Conservation (phyloP, 2,888 invertebrate species). For the Netelia fuscicornis region DNA sequence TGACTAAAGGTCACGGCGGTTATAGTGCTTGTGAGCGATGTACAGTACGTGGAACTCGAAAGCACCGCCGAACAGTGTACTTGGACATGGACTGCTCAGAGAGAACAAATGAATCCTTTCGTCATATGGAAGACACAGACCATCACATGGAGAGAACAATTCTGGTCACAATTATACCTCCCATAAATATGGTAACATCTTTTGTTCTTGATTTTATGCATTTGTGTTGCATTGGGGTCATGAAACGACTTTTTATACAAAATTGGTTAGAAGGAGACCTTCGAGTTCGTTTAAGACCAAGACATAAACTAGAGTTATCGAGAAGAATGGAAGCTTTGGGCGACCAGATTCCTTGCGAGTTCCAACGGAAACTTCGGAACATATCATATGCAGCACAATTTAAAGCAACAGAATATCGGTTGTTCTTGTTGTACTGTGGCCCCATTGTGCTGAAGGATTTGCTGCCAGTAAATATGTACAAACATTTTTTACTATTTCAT, state of each 20-base stretch:
- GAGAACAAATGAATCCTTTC: slow-evolving; percentile 58
- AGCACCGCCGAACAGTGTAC: slow-evolving; percentile 34
- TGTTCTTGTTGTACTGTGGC: too few species aligned
- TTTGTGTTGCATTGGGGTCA: slow-evolving; percentile 21
- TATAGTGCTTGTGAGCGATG: slow-evolving; percentile 54
- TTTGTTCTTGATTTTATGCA: slow-evolving; percentile 56
- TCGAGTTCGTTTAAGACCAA: background rate
- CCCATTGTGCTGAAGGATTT: too few species aligned
- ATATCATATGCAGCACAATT: too few species aligned
- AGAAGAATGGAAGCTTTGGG: background rate
- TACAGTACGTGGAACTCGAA: slow-evolving; percentile 14
- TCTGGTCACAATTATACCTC: slow-evolving; percentile 34
- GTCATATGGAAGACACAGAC: slow-evolving; percentile 45
- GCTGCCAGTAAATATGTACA: too few species aligned
- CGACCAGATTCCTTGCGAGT: too few species aligned
- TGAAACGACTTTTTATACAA: background rate
- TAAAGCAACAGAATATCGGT: too few species aligned
- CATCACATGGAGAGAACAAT: slow-evolving; percentile 53
- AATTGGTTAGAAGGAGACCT: slow-evolving; percentile 13
- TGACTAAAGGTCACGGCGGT: slow-evolving; percentile 42
- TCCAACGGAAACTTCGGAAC: too few species aligned
- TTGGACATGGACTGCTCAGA: background rate
- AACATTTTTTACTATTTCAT: slow-evolving; percentile 46
- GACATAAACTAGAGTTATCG: background rate
- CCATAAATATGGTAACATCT: slow-evolving; percentile 42